phyloP scores from a whole-genome alignment of 92 coral and sea anemone genomes.

The Phenganax subtilis region DNA sequence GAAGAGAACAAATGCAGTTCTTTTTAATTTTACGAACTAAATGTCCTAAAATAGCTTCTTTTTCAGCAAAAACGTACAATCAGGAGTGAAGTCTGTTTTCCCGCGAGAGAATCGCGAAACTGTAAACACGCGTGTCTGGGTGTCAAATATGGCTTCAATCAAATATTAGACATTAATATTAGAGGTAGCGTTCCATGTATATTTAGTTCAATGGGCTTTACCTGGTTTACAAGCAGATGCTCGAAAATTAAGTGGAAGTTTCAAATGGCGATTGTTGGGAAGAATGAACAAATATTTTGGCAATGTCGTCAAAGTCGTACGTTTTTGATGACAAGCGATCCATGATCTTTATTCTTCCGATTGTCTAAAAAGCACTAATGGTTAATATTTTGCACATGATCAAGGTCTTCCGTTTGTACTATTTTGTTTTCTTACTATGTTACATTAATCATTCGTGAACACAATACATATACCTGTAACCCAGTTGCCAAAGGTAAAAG shows the following conservation, averaged over 20 bases:
- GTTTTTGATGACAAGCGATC: constrained; percentile 81
- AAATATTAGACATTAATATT: too few species aligned
- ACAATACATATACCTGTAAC: constrained; percentile 59
- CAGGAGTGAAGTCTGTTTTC: too few species aligned
- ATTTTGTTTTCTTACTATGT: neutral
- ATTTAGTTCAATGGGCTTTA: neutral
- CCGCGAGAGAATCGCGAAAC: too few species aligned
- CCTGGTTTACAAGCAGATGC: neutral
- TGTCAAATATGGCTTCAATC: too few species aligned
- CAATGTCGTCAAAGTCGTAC: constrained; percentile 80
- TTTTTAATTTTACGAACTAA: too few species aligned
- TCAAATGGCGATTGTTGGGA: constrained; percentile 72
- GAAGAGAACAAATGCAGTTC: too few species aligned
- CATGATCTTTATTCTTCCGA: constrained; percentile 78
- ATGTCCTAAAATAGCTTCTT: too few species aligned
- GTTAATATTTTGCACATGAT: neutral
- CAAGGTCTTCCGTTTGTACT: neutral
- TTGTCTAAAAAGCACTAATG: constrained; percentile 56
- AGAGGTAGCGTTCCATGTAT: neutral
- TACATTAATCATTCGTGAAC: neutral
- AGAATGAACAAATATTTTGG: constrained; percentile 82
- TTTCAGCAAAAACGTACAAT: too few species aligned
- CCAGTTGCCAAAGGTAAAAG: constrained; percentile 92
- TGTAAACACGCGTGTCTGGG: too few species aligned
- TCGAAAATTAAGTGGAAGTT: neutral